Evolutionary conservation across 2,888 invertebrate species (phyloP).

Genomic region (Nipponacmea schrenckii): DNA sequence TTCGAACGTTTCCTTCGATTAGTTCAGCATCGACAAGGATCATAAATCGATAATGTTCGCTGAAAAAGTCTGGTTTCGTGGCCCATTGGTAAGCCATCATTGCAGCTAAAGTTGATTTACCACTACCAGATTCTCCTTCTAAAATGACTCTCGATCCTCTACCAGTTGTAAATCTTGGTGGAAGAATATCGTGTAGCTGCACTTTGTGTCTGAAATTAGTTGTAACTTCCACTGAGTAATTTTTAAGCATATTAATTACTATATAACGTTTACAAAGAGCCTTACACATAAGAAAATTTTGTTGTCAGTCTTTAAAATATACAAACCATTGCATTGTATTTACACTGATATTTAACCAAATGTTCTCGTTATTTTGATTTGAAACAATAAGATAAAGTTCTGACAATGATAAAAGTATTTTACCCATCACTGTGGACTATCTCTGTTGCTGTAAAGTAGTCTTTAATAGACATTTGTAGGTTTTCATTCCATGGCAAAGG

Average conservation of each 20-base stretch:
- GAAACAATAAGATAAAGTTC: no score
- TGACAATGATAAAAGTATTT: no score
- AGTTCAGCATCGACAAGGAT: slow-evolving; percentile 42
- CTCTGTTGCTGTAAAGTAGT: slow-evolving; percentile 50
- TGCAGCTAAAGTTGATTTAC: slow-evolving; percentile 55
- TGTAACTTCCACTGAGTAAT: no score
- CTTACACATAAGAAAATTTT: no score
- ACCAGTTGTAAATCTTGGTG: slow-evolving; percentile 33
- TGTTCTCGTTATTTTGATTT: no score
- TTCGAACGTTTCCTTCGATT: slow-evolving; percentile 34
- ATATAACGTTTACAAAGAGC: no score
- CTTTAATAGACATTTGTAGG: slow-evolving; percentile 39
- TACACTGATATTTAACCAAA: no score
- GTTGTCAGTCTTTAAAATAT: no score
- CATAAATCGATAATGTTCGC: slow-evolving; percentile 39
- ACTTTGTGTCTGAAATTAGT: slow-evolving; percentile 39
- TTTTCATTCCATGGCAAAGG: slow-evolving; percentile 50
- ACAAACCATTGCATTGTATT: no score
- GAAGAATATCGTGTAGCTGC: slow-evolving; percentile 41
- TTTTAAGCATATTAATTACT: no score
- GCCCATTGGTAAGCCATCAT: slow-evolving; percentile 58
- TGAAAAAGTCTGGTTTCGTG: slow-evolving; percentile 40
- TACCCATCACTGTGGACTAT: slow-evolving; percentile 58
- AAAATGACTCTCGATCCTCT: slow-evolving; percentile 48
- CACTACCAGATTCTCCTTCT: slow-evolving; percentile 58